Evolutionary conservation across 1,140 invertebrate genomes (phyloP), one percentile per base, ranked within the genome.

Genomic region (Ctenoplectra terminalis): DNA sequence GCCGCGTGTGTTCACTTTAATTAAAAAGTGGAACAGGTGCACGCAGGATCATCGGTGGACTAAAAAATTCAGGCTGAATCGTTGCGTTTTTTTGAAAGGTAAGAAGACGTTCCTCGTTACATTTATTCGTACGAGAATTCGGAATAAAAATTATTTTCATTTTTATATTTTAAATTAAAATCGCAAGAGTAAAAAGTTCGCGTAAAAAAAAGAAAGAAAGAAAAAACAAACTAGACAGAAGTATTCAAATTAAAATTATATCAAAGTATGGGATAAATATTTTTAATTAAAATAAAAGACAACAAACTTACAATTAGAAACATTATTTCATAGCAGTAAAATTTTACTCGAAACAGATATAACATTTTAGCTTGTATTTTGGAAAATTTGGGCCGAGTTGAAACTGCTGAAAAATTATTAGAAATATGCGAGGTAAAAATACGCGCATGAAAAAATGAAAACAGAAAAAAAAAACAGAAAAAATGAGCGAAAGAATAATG

Each of bases 1-100:
- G 50, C 70, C 70, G 69, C 31, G 60, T 20, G 60, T 70, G 60
- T 70, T 48, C 66, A 43, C 29, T 78, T 78, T 78, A 78, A 70
- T 78, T 78, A 78, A 78, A 78, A 78, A 78, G 31, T 70, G 54
- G 40, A 70, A 60, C 73, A 54, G 75, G 29, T 58, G 63, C 75
- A 13, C 34, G 34, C 26, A 20, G n/a, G 15, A 29, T 43, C 40
- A 4, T 34, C 37, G 43, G 0, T 40, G 43, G n/a, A 20, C n/a
- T 17, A 43, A 64, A 29, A 64, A 64, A 64, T 64, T 73, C n/a
- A 11, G 34, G 72, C 26, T 17, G 20, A n/a, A 60, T 17, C 56
- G 40, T 34, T 61, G 6, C 26, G 29, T 11, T 43, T 48, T n/a
- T 61, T 73, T n/a, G 15, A 34, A 17, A 9, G 0, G 8, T 37